Evolutionary conservation across 2,113 vertebrate species (phyloP).

Genomic region (Pollachius pollachius): DNA sequence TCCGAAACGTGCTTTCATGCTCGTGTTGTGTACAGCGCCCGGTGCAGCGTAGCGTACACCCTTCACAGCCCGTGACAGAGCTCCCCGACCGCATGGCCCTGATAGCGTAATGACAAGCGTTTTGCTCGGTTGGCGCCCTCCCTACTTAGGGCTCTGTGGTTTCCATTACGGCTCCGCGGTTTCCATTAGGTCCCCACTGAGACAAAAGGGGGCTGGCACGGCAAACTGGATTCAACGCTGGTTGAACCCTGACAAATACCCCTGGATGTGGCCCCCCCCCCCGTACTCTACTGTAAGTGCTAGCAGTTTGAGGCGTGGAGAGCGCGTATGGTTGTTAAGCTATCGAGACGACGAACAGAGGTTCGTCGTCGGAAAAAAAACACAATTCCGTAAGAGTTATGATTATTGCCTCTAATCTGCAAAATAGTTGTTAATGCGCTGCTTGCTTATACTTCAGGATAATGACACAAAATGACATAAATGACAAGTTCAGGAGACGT

Average conservation of each 20-base stretch:
- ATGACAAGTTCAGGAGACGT: no score
- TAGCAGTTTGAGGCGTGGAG: slow-evolving; percentile 21
- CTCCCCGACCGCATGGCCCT: slow-evolving; percentile 41
- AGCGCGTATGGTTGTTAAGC: slow-evolving; percentile 13
- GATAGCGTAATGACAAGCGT: slow-evolving; percentile 62
- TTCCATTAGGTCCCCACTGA: slow-evolving; percentile 59
- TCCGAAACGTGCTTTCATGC: slow-evolving; percentile 39
- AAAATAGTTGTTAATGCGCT: no score
- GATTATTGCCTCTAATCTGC: no score
- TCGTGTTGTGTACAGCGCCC: slow-evolving; percentile 35
- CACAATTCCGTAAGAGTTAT: no score
- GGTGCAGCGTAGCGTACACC: slow-evolving; percentile 48
- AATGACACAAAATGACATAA: no score
- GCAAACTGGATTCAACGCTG: slow-evolving; percentile 55
- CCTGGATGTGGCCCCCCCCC: slow-evolving; percentile 22
- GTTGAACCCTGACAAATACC: slow-evolving; percentile 59
- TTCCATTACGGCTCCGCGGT: slow-evolving; percentile 67
- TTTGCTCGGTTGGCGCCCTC: slow-evolving; percentile 50
- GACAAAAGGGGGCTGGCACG: slow-evolving; percentile 41
- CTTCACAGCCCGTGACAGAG: slow-evolving; percentile 47
- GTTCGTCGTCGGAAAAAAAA: no score
- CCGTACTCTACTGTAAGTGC: background rate
- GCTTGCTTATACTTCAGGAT: no score
- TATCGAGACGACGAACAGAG: background rate
- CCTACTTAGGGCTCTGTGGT: slow-evolving; percentile 57